These are phyloP conservation scores for Zaprionus inermis DNA, from an alignment of 1,140 invertebrate species.

Conservation along the genomic window DNA sequence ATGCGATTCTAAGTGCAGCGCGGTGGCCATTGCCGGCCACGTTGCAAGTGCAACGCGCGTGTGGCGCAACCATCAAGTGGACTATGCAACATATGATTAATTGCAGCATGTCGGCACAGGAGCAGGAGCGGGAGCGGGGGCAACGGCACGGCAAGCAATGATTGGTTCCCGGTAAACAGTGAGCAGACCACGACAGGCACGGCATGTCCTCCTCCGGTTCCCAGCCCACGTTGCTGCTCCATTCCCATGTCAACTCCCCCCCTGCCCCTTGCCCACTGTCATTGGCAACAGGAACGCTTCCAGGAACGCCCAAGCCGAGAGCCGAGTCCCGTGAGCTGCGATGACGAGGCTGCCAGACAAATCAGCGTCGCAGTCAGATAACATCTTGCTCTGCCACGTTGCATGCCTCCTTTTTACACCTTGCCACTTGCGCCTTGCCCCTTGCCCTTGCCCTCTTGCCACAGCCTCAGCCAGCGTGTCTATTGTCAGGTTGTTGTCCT, in stretches of 20 bases:
- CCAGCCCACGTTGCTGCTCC: background rate
- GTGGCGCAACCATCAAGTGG: slow-evolving; percentile 65
- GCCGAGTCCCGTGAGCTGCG: no score
- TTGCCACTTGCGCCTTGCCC: slow-evolving; percentile 21
- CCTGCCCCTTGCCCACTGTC: background rate
- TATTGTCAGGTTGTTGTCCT: slow-evolving; percentile 54
- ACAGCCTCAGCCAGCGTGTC: slow-evolving; percentile 15
- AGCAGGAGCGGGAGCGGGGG: no score
- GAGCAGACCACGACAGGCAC: slow-evolving; percentile 33
- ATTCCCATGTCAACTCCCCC: no score
- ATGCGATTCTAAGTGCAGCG: slow-evolving; percentile 37
- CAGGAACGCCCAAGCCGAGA: slow-evolving; percentile 31
- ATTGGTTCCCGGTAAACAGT: slow-evolving; percentile 75
- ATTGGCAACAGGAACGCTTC: slow-evolving; percentile 22
- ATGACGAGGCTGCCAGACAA: slow-evolving; percentile 52
- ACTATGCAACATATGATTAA: slow-evolving; percentile 71
- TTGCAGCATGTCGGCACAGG: slow-evolving; percentile 53
- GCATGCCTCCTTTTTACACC: slow-evolving; percentile 61
- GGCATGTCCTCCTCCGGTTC: slow-evolving; percentile 34
- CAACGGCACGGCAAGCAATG: slow-evolving; percentile 40
- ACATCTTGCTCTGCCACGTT: slow-evolving; percentile 46
- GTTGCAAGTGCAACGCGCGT: slow-evolving; percentile 40
- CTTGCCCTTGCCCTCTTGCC: background rate
- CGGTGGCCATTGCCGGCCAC: background rate
- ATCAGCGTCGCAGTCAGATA: slow-evolving; percentile 63